Base-by-base conservation (phyloP, 1,140 invertebrate species). In the Neelides sp. region DNA sequence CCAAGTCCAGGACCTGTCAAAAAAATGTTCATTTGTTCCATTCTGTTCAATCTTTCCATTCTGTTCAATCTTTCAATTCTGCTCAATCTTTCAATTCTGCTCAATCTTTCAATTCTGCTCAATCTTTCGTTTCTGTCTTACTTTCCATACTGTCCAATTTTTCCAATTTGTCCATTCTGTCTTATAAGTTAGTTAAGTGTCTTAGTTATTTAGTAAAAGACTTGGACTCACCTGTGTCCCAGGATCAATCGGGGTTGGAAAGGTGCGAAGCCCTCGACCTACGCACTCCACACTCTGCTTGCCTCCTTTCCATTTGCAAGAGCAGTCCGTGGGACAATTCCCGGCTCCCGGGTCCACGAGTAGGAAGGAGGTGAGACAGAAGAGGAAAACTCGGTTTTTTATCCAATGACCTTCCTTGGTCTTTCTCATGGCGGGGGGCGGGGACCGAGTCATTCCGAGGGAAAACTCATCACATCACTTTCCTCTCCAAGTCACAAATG, bases 291-390 rank as follows among this genome's bases (percentile, higher is more conserved):
- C 85, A 51, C 83, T 85, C 62, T 87, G 79, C 65, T 92, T 92
- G 1, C 87, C 88, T 62, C 81, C 79, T 66, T 89, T 91, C 88
- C 88, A 91, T 62, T 87, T 90, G 70, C 88, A 92, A 10, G 75
- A 71, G 66, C 88, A 92, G 34, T 75, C 73, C 1, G 68, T 63
- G 1, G 86, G 86, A 64, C 87, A 91, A 15, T 74, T 74, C 23
- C 41, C 39, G 20, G 26, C 48, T 27, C 36, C 41, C 41, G 26
- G 7, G 20, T 19, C 20, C 20, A 32, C 8, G 19, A 22, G 26
- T 43, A 10, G 41, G 17, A 43, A 12, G 41, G 5, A 5, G 41
- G 26, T 40, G n/a, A 40, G 17, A 40, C 7, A 40, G 20, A 40
- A 17, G 37, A 40, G 37, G 8, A 40, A 20, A 40, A 7, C 8